Base-by-base conservation (phyloP, 1,140 invertebrate genomes). In the Zeugodacus cucurbitae region DNA sequence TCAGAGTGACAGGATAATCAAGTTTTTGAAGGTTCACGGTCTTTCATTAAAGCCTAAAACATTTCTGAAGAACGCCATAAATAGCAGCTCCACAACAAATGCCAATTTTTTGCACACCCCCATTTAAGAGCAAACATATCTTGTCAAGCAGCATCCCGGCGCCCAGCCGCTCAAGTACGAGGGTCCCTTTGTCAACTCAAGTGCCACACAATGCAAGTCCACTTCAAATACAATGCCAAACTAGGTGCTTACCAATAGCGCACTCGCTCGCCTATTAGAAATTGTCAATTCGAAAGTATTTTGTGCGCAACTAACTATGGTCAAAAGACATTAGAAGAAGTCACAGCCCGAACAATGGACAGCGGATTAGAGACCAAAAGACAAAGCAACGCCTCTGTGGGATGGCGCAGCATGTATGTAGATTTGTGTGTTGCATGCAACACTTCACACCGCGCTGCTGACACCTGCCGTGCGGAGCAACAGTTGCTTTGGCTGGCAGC, bases 301-400 rank as follows among this genome's bases (percentile, higher is more conserved):
- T 82, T 82, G 74, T 82, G 26, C 37, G 26, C 37, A 82, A 82
- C 74, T 37, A 82, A 82, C 26, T 82, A 44, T 48, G 41, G 22
- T 26, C 41, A 48, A 82, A 48, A 82, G 6, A 82, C 34, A 82
- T 37, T 48, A 48, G 22, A 54, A 82, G 48, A 82, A 82, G 10
- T 54, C 74, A 78, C 10, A 48, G 74, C 10, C 4, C 7, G 26
- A 48, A 82, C 74, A 82, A 82, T 82, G 29, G 74, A 17, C 26
- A 6, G n/a, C 10, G 41, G 10, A 82, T 82, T 82, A 82, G 74
- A 41, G 7, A 8, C 70, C 1, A 7, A 6, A 74, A n/a, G 70
- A 82, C 74, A 82, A 82, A 26, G 41, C 74, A 82, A 82, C 74
- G 41, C 74, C 44, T 82, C 74, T 82, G 44, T 5, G 26, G n/a